Evolutionary conservation across 2,888 invertebrate species (phyloP).

Genomic region (Aphrophora alni): DNA sequence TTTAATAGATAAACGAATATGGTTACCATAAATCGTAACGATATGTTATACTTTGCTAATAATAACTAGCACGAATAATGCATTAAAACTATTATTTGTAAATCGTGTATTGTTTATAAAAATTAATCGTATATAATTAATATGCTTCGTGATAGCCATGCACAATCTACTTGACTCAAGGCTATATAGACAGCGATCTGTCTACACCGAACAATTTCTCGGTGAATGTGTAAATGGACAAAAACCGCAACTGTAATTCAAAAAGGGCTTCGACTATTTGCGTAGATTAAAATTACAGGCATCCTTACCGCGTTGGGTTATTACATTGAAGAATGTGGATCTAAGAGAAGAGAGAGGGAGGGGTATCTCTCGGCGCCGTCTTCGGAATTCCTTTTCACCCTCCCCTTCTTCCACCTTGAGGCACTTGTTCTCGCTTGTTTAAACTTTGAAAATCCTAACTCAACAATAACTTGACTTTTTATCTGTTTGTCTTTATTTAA

Average conservation of each 20-base stretch:
- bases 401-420: neutral
- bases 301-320: neutral
- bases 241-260: neutral
- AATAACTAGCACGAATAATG: neutral
- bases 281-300: slow-evolving; percentile 2
- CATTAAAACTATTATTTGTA: neutral
- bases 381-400: neutral
- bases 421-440: slow-evolving; percentile 4
- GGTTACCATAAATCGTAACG: neutral
- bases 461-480: slow-evolving; percentile 1
- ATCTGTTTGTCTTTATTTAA: neutral
- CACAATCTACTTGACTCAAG: neutral
- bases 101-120: neutral
- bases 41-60: neutral
- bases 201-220: neutral
- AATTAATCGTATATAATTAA: slow-evolving; percentile 5
- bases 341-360: neutral
- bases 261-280: neutral
- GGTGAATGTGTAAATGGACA: neutral
- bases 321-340: neutral
- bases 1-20: neutral
- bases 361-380: neutral
- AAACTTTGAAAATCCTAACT: neutral
- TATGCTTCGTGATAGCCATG: neutral
- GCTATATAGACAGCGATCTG: neutral